Evolutionary conservation across 2,797 vertebrate genomes (phyloP).

Genomic region (Myotis findleyi): DNA sequence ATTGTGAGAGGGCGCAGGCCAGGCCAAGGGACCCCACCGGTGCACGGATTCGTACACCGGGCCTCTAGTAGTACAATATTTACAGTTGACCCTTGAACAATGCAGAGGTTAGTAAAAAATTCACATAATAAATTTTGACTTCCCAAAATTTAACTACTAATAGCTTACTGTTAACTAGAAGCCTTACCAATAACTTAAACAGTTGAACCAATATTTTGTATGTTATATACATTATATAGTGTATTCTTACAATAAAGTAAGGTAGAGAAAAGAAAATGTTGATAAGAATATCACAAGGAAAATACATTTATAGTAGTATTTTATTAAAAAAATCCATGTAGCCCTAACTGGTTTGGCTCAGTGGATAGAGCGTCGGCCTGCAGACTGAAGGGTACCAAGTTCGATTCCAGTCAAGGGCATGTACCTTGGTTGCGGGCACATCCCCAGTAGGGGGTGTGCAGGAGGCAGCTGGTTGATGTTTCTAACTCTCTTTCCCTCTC

Average conservation of each 20-base stretch:
- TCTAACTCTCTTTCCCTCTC: no score
- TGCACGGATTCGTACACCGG: no score
- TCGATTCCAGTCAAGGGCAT: no score
- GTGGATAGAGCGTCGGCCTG: no score
- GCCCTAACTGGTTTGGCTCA: no score
- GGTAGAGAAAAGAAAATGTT: not conserved
- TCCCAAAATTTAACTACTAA: not conserved
- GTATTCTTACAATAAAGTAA: not conserved
- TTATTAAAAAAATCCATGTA: not conserved
- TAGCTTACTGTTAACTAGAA: not conserved
- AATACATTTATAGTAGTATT: not conserved
- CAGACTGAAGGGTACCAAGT: no score
- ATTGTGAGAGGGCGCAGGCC: no score
- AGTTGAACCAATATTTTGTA: not conserved
- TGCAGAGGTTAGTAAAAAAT: not conserved
- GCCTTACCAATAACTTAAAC: not conserved
- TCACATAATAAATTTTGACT: not conserved
- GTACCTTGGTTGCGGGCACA: no score
- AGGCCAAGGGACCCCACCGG: no score
- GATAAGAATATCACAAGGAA: not conserved
- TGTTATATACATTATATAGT: not conserved
- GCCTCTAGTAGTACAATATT: not conserved
- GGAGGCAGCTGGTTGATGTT: no score
- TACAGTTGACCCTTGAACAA: not conserved
- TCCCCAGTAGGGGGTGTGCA: no score